A percentile compares a stretch with the other conserved stretches of the same genome.
phyloP scores from a whole-genome alignment of 2,797 vertebrate species.

The Liasis olivaceus region DNA sequence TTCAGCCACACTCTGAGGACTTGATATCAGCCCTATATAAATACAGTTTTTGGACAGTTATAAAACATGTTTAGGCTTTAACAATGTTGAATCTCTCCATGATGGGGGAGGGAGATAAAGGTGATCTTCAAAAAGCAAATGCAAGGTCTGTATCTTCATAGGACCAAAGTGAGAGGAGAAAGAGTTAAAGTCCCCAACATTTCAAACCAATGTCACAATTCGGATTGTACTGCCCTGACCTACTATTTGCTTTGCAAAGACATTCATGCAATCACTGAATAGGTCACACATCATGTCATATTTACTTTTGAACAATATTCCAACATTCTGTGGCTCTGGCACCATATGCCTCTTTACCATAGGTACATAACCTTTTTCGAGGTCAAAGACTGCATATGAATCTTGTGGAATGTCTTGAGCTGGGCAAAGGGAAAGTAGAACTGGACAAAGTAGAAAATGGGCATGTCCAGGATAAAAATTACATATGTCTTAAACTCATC shows the following conservation, averaged over 20 bases:
- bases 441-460: neutral
- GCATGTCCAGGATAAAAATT: neutral
- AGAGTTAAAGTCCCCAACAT: neutral
- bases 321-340: neutral
- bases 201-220: neutral
- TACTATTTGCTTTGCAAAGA: neutral
- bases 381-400: neutral
- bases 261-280: neutral
- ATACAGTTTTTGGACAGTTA: neutral
- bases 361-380: neutral
- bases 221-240: neutral
- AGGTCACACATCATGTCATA: neutral
- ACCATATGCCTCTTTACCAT: neutral
- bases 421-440: neutral
- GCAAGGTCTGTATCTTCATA: neutral
- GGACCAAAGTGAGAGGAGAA: too few relatives aligned
- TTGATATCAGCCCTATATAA: neutral
- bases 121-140: neutral
- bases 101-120: neutral
- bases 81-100: neutral
- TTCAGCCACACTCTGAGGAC: neutral
- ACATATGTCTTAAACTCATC: neutral
- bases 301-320: neutral
- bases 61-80: neutral
- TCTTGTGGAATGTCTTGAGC: neutral